Conservation (phyloP, 1,140 invertebrate genomes). For the Ceratina japonica region DNA sequence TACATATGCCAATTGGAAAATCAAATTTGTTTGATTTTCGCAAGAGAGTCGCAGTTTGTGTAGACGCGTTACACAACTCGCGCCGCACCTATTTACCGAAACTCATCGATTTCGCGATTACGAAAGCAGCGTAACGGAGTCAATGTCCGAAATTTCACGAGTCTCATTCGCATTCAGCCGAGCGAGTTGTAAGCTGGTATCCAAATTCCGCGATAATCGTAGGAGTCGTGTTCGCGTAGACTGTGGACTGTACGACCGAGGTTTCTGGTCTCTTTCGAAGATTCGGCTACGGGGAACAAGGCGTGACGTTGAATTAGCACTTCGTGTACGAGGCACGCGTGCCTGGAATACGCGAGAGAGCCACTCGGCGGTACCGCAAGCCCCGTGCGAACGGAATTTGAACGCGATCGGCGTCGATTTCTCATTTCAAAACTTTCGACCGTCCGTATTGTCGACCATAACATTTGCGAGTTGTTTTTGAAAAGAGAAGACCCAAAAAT, state of each 20-base stretch:
- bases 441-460: background rate
- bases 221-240: conserved; percentile 1
- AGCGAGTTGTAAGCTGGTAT: conserved; percentile 45
- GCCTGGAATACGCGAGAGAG: conserved; percentile 19
- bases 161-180: conserved; percentile 60
- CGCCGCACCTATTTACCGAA: too few relatives aligned
- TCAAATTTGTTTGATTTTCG: too few relatives aligned
- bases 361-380: conserved; percentile 19
- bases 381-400: conserved; percentile 27
- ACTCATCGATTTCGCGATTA: too few relatives aligned
- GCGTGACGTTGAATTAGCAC: conserved; percentile 44
- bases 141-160: conserved; percentile 15
- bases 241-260: background rate
- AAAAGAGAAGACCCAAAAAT: too few relatives aligned
- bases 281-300: conserved; percentile 28
- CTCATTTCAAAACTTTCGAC: background rate
- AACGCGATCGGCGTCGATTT: conserved; percentile 11
- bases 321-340: conserved; percentile 27
- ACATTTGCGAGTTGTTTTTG: too few relatives aligned
- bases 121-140: conserved; percentile 17
- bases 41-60: too few relatives aligned
- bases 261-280: background rate
- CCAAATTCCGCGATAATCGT: conserved; percentile 67
- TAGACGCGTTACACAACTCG: too few relatives aligned
- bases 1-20: too few relatives aligned